Evolutionary conservation across 2,113 vertebrate species (phyloP), one percentile per base, ranked within the genome.

Genomic region (Camarhynchus parvulus): DNA sequence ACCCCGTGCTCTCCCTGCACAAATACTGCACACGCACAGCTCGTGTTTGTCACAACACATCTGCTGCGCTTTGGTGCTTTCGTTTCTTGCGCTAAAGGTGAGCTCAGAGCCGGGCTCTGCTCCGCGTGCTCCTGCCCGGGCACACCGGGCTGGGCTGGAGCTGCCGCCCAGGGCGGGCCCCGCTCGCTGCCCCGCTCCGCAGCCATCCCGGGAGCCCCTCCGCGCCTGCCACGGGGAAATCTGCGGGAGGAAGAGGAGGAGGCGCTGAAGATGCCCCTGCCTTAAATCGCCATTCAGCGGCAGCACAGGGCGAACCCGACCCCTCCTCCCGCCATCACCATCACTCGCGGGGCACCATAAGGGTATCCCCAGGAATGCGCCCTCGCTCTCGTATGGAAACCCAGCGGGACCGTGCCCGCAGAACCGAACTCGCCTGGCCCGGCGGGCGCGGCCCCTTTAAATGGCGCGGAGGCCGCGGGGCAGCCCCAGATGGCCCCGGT

Each of bases 361-460:
- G 11, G 35, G 21, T 11, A 24, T 41, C 25, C 14, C 35, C 50
- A 4, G 49, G 11, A 25, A 21, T 2, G 41, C 25, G 20, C 58
- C 24, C 25, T 5, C 3, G 19, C 8, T 11, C 13, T 12, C 10
- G 15, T 24, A 5, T 0, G 41, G 28, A 7, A 44, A 14, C 41
- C 30, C 41, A 1, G 28, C n/a, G 22, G 24, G 16, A 8, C 41
- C 5, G 24, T 1, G 35, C 17, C 5, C 6, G 3, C 17, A 7
- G 16, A 9, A 5, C 16, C 10, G 42, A 47, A 5, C 35, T 0
- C 2, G 10, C 23, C 46, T 1, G 0, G 3, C 6, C 11, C 13
- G 1, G 8, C 10, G 3, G 42, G 22, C 78, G 16, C 81, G 90
- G 96, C 31, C 89, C 52, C 96, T 97, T 98, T 97, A 97, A 97